These are phyloP conservation scores for Siderastrea radians DNA, from an alignment of 92 coral and sea anemone species.

Conservation along the genomic window DNA sequence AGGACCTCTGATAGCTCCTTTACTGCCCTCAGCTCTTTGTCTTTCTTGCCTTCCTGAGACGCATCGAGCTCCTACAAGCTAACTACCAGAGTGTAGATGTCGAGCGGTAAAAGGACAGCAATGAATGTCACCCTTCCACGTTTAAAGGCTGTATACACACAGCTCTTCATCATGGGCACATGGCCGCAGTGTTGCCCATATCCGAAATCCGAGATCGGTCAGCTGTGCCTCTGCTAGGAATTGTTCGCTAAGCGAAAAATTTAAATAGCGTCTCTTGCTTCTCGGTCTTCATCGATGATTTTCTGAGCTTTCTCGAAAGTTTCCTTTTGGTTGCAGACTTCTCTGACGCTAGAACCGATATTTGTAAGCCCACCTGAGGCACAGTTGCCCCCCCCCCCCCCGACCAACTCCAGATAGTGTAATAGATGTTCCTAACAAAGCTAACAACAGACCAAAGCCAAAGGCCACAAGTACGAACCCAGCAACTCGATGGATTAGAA, in stretches of 20 bases:
- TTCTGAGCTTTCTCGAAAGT: neutral
- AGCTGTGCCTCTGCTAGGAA: neutral
- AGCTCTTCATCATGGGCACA: too few relatives aligned
- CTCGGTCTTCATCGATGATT: constrained; percentile 3
- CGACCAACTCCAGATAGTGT: constrained; percentile 9
- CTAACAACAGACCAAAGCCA: constrained; percentile 33
- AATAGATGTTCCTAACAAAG: constrained; percentile 3
- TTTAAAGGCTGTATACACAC: too few relatives aligned
- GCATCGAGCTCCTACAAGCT: constrained; percentile 2
- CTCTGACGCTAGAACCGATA: constrained; percentile 14
- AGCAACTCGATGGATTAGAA: constrained; percentile 6
- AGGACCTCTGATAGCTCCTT: neutral
- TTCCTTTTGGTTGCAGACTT: neutral
- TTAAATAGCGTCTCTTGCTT: constrained; percentile 9
- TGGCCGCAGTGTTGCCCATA: too few relatives aligned
- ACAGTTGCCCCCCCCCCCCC: neutral
- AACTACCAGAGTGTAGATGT: constrained; percentile 7
- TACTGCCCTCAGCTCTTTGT: neutral
- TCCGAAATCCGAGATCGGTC: too few relatives aligned
- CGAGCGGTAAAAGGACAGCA: neutral
- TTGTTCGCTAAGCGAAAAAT: neutral
- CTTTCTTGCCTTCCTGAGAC: neutral
- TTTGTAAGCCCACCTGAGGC: constrained; percentile 45
- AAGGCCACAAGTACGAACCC: neutral
- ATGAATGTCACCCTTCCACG: neutral